phyloP scores from a whole-genome alignment of 2,113 vertebrate species.

The Panthera uncia region DNA sequence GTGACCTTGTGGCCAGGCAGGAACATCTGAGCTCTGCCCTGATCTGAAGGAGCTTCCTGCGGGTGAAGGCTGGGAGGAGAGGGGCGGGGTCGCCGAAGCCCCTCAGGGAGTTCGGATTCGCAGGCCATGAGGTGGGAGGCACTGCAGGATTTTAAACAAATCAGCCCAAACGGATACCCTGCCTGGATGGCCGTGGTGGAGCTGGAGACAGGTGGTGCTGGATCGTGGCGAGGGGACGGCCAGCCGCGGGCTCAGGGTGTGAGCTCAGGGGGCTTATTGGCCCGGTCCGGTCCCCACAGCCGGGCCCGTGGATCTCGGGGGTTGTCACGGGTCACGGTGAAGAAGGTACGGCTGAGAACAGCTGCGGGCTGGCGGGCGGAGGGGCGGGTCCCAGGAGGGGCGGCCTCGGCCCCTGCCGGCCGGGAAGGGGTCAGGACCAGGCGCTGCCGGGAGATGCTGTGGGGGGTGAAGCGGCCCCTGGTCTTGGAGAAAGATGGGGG shows the following conservation, averaged over 20 bases:
- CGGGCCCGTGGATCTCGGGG: fast-evolving
- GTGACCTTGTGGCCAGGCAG: not conserved
- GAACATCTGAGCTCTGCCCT: not conserved
- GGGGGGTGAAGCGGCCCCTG: not conserved
- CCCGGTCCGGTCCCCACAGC: not conserved
- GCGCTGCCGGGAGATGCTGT: not conserved
- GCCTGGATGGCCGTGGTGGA: not conserved
- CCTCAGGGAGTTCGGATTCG: not conserved
- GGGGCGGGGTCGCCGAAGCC: not conserved
- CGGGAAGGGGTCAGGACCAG: not conserved
- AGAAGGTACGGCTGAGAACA: not conserved
- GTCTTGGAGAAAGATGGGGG: not conserved
- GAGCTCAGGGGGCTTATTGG: not conserved
- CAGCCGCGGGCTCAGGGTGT: not conserved
- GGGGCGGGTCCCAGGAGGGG: not conserved
- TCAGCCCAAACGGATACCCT: not conserved
- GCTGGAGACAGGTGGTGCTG: not conserved
- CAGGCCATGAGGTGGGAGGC: not conserved
- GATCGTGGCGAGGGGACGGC: not conserved
- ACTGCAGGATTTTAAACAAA: not conserved
- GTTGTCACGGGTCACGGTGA: not conserved
- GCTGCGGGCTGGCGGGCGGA: not conserved
- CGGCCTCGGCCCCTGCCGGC: not conserved
- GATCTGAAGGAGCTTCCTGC: not conserved
- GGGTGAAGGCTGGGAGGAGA: too few species aligned